A percentile compares a stretch with the other conserved stretches of the same genome.
phyloP scores from a whole-genome alignment of 2,113 vertebrate genomes.

The Leucopsar rothschildi region DNA sequence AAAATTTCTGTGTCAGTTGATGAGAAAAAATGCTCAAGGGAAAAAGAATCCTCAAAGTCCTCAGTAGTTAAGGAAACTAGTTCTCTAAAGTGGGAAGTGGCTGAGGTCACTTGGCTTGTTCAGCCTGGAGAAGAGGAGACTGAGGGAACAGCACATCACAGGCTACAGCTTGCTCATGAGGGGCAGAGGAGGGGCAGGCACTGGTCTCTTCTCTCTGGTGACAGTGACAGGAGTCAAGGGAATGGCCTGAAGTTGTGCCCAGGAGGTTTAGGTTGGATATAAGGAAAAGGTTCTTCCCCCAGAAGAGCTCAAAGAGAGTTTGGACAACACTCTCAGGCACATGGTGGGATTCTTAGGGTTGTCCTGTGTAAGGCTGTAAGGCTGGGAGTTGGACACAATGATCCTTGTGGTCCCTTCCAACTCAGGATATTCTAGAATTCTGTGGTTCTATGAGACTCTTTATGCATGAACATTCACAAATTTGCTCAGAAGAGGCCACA shows the following conservation, averaged over 20 bases:
- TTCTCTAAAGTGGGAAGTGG: neutral
- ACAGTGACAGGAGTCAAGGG: rapidly evolving
- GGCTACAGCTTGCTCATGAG: neutral
- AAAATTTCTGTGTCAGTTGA: neutral
- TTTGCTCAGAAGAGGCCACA: neutral
- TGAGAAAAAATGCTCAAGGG: neutral
- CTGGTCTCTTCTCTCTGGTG: neutral
- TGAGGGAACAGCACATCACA: neutral
- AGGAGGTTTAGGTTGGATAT: neutral
- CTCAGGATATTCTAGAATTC: neutral
- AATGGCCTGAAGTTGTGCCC: neutral
- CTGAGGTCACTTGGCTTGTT: neutral
- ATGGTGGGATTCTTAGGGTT: neutral
- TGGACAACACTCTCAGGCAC: neutral
- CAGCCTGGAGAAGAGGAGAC: neutral
- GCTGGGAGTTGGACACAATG: neutral
- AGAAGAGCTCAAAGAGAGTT: neutral
- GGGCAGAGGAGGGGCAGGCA: neutral
- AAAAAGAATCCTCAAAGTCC: neutral
- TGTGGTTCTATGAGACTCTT: neutral
- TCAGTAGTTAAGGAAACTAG: neutral
- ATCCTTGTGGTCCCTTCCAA: neutral
- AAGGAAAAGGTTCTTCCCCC: neutral
- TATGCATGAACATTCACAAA: neutral
- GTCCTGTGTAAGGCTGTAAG: too few relatives aligned